A percentile compares a stretch with the other conserved stretches of the same genome.
phyloP scores from a whole-genome alignment of 2,888 invertebrate genomes.

The Ypsolopha scabrella region DNA sequence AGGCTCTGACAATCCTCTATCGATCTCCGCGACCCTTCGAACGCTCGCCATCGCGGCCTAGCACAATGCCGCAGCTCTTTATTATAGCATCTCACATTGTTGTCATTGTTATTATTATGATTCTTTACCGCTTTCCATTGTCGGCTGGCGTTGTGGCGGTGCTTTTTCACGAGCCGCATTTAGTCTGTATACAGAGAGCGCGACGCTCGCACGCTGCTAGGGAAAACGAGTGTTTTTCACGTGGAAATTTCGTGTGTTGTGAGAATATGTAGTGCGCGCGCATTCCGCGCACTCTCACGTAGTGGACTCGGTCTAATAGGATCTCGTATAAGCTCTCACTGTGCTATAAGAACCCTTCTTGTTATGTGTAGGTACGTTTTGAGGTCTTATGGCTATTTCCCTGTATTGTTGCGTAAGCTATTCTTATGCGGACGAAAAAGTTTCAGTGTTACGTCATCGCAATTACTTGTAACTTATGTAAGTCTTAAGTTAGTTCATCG shows the following conservation, averaged over 20 bases:
- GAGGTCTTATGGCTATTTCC: no score
- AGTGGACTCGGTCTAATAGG: constrained; percentile 4
- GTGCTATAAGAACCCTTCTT: no score
- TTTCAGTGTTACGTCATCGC: no score
- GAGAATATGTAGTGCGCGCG: constrained; percentile 42
- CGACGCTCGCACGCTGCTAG: constrained; percentile 66
- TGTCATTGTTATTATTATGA: constrained; percentile 72
- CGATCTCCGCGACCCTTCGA: constrained; percentile 68
- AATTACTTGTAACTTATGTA: no score
- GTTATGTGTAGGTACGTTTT: no score
- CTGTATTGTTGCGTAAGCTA: no score
- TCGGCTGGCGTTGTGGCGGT: constrained; percentile 69
- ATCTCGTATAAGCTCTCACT: background rate
- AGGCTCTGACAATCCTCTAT: constrained; percentile 21
- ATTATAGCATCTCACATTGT: constrained; percentile 72
- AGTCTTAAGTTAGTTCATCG: no score
- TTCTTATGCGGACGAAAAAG: no score
- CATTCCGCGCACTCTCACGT: constrained; percentile 21
- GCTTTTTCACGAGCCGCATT: constrained; percentile 69
- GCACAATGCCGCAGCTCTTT: constrained; percentile 69
- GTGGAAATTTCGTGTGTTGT: constrained; percentile 48
- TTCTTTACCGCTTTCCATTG: constrained; percentile 72
- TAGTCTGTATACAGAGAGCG: constrained; percentile 69
- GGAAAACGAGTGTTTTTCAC: constrained; percentile 61
- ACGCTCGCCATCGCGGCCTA: constrained; percentile 51